Base-by-base conservation (phyloP, 2,113 vertebrate genomes). In the Gallinago jamesoni region DNA sequence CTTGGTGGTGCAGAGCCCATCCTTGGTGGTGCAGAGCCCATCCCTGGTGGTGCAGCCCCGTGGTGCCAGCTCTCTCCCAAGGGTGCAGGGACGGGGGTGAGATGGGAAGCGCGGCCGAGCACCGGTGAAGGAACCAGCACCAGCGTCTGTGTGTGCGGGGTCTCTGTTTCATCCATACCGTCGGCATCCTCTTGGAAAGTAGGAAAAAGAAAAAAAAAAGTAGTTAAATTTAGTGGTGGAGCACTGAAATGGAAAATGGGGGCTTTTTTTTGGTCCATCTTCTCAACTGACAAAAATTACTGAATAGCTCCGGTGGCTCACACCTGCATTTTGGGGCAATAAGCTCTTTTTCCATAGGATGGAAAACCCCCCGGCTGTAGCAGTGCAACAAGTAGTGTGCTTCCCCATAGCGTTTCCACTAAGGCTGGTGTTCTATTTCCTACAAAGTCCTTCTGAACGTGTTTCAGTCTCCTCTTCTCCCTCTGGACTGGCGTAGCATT, bases 21-120 rank as follows among this genome's bases (percentile, higher is more conserved):
- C 81, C 67, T 10, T 9, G 50, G 33, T 12, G 39, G 11, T 39
- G 39, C 39, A 39, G 39, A 39, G 39, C 39, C 39, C 39, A 39
- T 39, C 39, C 39, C 12, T 6, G 39, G 22, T 39, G 39, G 22
- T 35, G 62, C 7, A 4, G 10, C 20, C 28, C 37, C 0, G 3
- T 1, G 7, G 56, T 30, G 69, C 35, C 9, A 14, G 31, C 45
- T 22, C 23, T 75, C 27, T 1, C 28, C 7, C 2, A 30, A 25
- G 56, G 63, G 47, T n/a, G n/a, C 15, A 2, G 50, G 63, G 70
- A 59, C 1, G 1, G 2, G 31, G 28, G 15, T 14, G 24, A 7
- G 30, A 2, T 0, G 37, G 64, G 89, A 14, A 12, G 22, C 2
- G 2, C 2, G 4, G 14, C 35, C 4, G 1, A 56, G 43, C 30